Percentiles rank a stretch among this genome's conserved stretches.
These are phyloP conservation scores for Eulimnadia texana DNA, from an alignment of 1,140 invertebrate species.

Conservation along the genomic window DNA sequence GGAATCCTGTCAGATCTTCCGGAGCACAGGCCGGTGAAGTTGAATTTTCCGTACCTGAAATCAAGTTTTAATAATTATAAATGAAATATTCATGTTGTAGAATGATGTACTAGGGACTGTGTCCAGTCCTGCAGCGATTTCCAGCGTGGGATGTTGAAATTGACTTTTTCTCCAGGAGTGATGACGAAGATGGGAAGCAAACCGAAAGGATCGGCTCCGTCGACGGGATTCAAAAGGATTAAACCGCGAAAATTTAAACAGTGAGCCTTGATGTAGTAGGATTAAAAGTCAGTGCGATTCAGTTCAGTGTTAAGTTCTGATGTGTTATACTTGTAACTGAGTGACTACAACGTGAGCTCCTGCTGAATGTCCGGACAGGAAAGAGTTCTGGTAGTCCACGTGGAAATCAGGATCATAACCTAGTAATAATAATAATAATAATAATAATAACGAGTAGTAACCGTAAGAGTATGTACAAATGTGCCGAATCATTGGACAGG, in stretches of 20 bases:
- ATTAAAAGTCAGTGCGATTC: no score
- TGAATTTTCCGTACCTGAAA: not conserved
- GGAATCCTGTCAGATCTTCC: constrained; percentile 16
- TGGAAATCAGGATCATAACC: constrained; percentile 9
- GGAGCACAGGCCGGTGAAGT: constrained; percentile 20
- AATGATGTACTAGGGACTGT: constrained; percentile 10
- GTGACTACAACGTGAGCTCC: constrained; percentile 12
- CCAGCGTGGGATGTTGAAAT: constrained; percentile 21
- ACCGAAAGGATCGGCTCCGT: constrained; percentile 21
- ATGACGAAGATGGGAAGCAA: constrained; percentile 20
- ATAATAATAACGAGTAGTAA: no score
- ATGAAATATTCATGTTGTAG: not conserved
- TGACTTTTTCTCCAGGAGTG: constrained; percentile 19
- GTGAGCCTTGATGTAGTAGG: not conserved
- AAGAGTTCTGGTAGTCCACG: not conserved
- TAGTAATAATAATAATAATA: not conserved
- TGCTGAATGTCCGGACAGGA: constrained; percentile 11
- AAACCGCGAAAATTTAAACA: constrained; percentile 6
- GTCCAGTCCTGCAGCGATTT: constrained; percentile 20
- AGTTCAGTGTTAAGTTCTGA: no score
- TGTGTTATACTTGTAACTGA: constrained; percentile 7
- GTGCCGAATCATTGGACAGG: no score
- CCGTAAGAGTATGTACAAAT: no score
- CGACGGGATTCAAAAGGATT: constrained; percentile 22
- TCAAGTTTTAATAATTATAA: not conserved